Conservation (phyloP, 2,797 vertebrate genomes). For the Fringilla coelebs region DNA sequence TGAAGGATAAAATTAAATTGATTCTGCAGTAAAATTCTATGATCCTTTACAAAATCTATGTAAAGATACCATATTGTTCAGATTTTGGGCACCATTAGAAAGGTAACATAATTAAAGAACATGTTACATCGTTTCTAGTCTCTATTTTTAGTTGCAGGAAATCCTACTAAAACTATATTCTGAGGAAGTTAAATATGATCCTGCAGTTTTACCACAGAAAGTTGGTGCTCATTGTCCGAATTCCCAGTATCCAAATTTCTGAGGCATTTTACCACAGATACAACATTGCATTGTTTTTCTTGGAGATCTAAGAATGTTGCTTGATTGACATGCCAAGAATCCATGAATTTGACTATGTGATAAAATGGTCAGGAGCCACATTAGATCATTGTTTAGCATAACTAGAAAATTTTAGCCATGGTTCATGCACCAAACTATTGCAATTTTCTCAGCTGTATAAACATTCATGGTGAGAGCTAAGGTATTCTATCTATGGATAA, state of each 20-base stretch:
- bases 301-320: neutral
- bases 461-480: neutral
- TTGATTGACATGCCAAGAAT: neutral
- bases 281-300: neutral
- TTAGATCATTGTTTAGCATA: neutral
- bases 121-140: neutral
- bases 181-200: neutral
- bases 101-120: neutral
- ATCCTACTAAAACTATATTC: neutral
- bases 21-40: slow-evolving; percentile 46
- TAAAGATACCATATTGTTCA: slow-evolving; percentile 5
- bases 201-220: neutral
- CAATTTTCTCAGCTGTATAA: neutral
- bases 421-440: neutral
- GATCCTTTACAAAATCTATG: slow-evolving; percentile 21
- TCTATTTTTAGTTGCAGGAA: neutral
- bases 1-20: slow-evolving; percentile 42
- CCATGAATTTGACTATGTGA: neutral
- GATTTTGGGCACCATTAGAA: slow-evolving; percentile 39
- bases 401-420: neutral
- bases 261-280: neutral
- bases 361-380: neutral
- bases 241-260: neutral
- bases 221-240: neutral
- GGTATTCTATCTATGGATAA: neutral